A percentile compares a stretch with the other conserved stretches of the same genome.
phyloP scores from a whole-genome alignment of 2,888 invertebrate genomes.

The Polyommatus iphigenia region DNA sequence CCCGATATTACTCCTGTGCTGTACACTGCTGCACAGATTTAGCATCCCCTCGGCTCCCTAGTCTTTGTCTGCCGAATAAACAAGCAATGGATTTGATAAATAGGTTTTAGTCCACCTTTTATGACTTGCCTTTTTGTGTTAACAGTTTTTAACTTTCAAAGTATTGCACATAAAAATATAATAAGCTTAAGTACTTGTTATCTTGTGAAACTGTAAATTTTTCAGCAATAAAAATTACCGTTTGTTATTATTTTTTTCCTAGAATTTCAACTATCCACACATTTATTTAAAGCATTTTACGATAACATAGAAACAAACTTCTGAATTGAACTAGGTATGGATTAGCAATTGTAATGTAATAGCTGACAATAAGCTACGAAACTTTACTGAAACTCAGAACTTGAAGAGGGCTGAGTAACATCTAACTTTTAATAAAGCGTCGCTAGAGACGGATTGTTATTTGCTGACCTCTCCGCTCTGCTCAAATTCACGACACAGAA shows the following conservation, averaged over 20 bases:
- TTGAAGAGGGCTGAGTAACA: background rate
- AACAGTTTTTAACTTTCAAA: too few relatives aligned
- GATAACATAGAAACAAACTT: too few relatives aligned
- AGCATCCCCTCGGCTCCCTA: background rate
- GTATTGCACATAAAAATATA: too few relatives aligned
- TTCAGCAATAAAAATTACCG: too few relatives aligned
- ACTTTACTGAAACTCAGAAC: background rate
- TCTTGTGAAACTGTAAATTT: too few relatives aligned
- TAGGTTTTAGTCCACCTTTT: background rate
- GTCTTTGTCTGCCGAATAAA: background rate
- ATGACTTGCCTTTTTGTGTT: too few relatives aligned
- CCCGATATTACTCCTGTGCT: background rate
- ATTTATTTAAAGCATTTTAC: too few relatives aligned
- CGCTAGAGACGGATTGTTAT: background rate
- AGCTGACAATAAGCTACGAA: background rate
- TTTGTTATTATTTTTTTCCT: too few relatives aligned
- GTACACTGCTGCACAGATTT: background rate
- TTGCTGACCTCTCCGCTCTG: conserved; percentile 1
- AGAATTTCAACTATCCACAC: too few relatives aligned
- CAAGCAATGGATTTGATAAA: background rate
- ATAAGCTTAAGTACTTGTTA: too few relatives aligned
- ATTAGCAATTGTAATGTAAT: too few relatives aligned
- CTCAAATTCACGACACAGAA: conserved; percentile 21
- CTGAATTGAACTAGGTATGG: too few relatives aligned
- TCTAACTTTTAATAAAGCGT: conserved; percentile 8